phyloP scores from a whole-genome alignment of 2,888 invertebrate species.

The Masnerella sp. region DNA sequence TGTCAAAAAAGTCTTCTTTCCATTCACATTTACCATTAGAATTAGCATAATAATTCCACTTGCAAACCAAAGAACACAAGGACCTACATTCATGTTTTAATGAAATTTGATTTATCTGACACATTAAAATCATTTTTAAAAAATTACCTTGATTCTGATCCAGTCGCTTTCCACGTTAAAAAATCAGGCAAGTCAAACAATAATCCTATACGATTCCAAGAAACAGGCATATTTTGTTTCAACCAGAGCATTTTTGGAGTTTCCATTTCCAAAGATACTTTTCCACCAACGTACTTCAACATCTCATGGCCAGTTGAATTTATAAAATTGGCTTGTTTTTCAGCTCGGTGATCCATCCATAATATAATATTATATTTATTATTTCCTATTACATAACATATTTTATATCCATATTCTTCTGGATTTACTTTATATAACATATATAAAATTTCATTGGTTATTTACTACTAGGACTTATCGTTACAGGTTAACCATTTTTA shows the following conservation, averaged over 20 bases:
- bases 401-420: too few species aligned
- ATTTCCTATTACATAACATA: slow-evolving; percentile 81
- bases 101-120: too few species aligned
- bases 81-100: slow-evolving; percentile 82
- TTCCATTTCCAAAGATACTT: slow-evolving; percentile 97
- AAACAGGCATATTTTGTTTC: slow-evolving; percentile 84
- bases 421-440: slow-evolving; percentile 14
- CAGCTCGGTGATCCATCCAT: slow-evolving; percentile 96
- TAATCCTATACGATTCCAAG: slow-evolving; percentile 85
- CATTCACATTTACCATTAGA: slow-evolving; percentile 82
- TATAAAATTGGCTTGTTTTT: slow-evolving; percentile 87
- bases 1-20: slow-evolving; percentile 85
- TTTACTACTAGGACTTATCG: slow-evolving; percentile 83
- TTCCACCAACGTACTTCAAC: slow-evolving; percentile 92
- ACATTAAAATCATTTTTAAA: not conserved
- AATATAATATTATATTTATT: slow-evolving; percentile 90
- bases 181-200: slow-evolving; percentile 97
- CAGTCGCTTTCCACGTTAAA: slow-evolving; percentile 94
- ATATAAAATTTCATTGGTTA: too few species aligned
- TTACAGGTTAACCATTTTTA: slow-evolving; percentile 83
- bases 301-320: slow-evolving; percentile 87
- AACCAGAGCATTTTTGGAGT: slow-evolving; percentile 96
- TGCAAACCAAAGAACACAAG: slow-evolving; percentile 94
- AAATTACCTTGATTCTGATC: slow-evolving; percentile 81
- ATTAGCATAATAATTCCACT: slow-evolving; percentile 92